Evolutionary conservation across 2,797 vertebrate species (phyloP).

Genomic region (Emys orbicularis): DNA sequence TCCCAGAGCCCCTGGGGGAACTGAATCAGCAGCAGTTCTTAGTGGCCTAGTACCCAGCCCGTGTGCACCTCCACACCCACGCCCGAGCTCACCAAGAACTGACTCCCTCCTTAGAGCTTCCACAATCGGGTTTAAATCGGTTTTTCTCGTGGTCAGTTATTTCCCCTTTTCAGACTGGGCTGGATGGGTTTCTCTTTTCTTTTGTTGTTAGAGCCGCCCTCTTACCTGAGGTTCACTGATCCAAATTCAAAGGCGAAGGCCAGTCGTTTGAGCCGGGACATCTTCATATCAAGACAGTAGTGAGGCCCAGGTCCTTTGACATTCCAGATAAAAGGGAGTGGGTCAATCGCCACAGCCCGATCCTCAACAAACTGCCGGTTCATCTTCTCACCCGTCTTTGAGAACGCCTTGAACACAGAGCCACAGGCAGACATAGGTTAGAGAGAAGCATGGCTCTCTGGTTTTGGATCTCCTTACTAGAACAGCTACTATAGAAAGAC

Average conservation of each 20-base stretch:
- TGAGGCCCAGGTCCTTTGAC: background rate
- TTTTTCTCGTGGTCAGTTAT: background rate
- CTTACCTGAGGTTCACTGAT: constrained; percentile 12
- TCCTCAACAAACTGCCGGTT: background rate
- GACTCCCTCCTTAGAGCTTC: background rate
- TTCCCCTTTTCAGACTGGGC: background rate
- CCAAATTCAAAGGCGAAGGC: constrained; percentile 50
- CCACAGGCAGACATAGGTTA: background rate
- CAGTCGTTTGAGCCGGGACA: constrained; percentile 32
- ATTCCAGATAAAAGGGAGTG: background rate
- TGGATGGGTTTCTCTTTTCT: background rate
- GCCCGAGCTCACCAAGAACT: background rate
- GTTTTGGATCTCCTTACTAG: background rate
- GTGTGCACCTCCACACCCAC: background rate
- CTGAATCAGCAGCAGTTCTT: background rate
- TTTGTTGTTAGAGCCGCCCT: background rate
- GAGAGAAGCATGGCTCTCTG: background rate
- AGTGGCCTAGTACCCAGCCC: background rate
- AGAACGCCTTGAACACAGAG: background rate
- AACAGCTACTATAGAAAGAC: background rate
- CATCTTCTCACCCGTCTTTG: background rate
- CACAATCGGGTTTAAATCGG: background rate
- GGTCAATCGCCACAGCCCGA: background rate
- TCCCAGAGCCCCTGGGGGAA: background rate
- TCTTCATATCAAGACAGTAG: constrained; percentile 26